These are phyloP conservation scores for Microctenopoma lineatum DNA, from an alignment of 2,797 vertebrate genomes.

Conservation along the genomic window DNA sequence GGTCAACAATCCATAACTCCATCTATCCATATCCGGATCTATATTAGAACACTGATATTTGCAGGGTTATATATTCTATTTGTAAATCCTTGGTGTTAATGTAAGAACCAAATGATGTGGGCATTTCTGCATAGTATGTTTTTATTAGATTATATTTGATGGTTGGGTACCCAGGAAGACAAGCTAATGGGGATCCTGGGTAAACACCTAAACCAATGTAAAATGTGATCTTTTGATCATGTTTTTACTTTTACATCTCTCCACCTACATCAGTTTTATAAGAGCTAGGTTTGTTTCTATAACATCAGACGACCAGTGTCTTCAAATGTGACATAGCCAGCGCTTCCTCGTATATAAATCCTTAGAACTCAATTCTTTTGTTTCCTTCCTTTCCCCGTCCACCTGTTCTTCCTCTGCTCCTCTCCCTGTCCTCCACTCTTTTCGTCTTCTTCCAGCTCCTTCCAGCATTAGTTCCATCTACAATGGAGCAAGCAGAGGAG, in stretches of 20 bases:
- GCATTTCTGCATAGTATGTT: too few relatives aligned
- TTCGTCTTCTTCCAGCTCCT: slow-evolving; percentile 75
- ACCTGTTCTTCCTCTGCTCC: slow-evolving; percentile 8
- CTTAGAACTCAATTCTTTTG: slow-evolving; percentile 37
- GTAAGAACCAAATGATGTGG: too few relatives aligned
- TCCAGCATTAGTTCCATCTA: slow-evolving; percentile 87
- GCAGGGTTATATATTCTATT: too few relatives aligned
- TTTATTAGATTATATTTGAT: too few relatives aligned
- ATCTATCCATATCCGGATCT: too few relatives aligned
- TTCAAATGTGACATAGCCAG: neutral
- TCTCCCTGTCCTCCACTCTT: slow-evolving; percentile 32
- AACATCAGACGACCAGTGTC: slow-evolving; percentile 3
- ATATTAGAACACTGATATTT: too few relatives aligned
- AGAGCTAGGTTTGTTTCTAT: neutral
- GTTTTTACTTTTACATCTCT: neutral
- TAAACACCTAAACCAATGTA: neutral
- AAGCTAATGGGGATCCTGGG: too few relatives aligned
- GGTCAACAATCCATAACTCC: too few relatives aligned
- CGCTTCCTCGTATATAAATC: neutral
- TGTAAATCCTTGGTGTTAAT: too few relatives aligned
- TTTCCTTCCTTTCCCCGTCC: slow-evolving; percentile 29
- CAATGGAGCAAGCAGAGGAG: slow-evolving; percentile 86
- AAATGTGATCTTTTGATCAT: neutral
- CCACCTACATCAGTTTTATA: neutral
- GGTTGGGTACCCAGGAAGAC: too few relatives aligned